Evolutionary conservation across 2,797 vertebrate genomes (phyloP).

Genomic region (Acanthis flammea): DNA sequence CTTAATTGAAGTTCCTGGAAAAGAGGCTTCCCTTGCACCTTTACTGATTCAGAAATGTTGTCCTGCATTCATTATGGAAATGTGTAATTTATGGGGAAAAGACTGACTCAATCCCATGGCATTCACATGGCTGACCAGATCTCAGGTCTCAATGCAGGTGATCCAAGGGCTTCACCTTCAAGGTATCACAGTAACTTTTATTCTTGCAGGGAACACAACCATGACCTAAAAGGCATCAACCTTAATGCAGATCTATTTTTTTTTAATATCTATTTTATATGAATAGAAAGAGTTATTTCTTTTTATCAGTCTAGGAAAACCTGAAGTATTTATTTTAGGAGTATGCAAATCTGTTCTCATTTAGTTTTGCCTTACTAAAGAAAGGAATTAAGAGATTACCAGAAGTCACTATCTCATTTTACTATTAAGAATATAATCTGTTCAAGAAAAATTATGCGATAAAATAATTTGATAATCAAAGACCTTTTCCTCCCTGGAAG

Average conservation of each 20-base stretch:
- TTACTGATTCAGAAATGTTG: neutral
- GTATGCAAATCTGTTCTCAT: neutral
- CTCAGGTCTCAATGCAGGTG: neutral
- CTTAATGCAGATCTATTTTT: neutral
- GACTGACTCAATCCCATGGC: neutral
- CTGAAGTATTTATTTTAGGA: neutral
- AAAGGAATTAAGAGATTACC: neutral
- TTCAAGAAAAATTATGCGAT: neutral
- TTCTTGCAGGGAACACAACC: neutral
- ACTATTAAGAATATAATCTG: neutral
- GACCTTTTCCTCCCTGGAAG: neutral
- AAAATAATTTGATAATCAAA: neutral
- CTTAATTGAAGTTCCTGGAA: neutral
- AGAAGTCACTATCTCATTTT: neutral
- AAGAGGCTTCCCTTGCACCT: neutral
- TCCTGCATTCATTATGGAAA: neutral
- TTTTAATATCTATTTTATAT: neutral
- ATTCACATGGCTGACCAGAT: neutral
- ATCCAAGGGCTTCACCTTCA: neutral
- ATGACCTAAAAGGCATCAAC: neutral
- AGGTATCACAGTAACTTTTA: neutral
- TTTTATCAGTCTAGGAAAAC: neutral
- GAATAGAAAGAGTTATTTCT: neutral
- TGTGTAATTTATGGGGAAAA: neutral
- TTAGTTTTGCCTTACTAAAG: neutral